phyloP scores from a whole-genome alignment of 2,113 vertebrate species.

The Hippoglossus stenolepis region DNA sequence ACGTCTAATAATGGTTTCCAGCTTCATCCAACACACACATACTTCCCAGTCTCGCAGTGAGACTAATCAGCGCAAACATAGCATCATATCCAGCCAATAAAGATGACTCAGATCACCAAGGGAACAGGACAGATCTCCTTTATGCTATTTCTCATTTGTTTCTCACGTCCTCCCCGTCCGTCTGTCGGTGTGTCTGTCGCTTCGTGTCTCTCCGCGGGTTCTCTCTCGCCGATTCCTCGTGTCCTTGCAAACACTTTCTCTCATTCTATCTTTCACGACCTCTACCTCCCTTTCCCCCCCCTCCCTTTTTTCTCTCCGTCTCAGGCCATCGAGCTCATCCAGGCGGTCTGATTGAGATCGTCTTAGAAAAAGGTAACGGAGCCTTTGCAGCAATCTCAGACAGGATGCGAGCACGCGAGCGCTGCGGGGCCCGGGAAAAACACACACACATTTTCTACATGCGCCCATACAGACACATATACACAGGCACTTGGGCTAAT shows the following conservation, averaged over 20 bases:
- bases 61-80: conserved; percentile 53
- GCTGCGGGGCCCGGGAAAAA: not conserved
- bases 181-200: conserved; percentile 21
- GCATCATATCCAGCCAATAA: conserved; percentile 54
- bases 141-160: conserved; percentile 30
- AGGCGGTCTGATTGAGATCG: conserved; percentile 45
- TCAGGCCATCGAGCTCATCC: conserved; percentile 56
- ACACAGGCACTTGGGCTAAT: conserved; percentile 41
- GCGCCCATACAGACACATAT: conserved; percentile 1
- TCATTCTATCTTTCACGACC: conserved; percentile 24
- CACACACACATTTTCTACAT: conserved; percentile 1
- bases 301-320: not conserved
- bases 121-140: conserved; percentile 61
- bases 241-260: conserved; percentile 8
- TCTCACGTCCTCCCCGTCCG: not conserved
- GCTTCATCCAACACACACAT: conserved; percentile 34
- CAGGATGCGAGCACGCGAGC: conserved; percentile 7
- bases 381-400: conserved; percentile 26
- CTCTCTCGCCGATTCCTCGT: conserved; percentile 26
- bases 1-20: conserved; percentile 36
- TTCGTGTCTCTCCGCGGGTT: not conserved
- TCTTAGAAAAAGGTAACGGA: conserved; percentile 17
- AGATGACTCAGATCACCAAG: conserved; percentile 70
- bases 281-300: not conserved
- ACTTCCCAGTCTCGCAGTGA: conserved; percentile 34